Conservation (phyloP, 2,113 vertebrate species). For the Grantiella picta region DNA sequence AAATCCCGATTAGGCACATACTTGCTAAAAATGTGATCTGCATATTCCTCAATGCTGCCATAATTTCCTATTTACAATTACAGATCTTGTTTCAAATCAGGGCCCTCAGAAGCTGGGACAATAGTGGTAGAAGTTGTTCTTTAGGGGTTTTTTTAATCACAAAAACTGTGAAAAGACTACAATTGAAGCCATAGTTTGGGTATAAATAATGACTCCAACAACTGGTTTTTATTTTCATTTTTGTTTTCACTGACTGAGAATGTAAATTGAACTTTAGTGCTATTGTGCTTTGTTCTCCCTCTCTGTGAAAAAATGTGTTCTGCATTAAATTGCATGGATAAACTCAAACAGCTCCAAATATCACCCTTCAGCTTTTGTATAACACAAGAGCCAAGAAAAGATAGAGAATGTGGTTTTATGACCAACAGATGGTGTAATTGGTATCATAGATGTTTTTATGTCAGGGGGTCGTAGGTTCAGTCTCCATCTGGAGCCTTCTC, state of each 20-base stretch:
- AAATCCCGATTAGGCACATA: not conserved
- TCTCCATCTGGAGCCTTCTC: constrained; percentile 72
- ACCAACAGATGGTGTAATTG: constrained; percentile 79
- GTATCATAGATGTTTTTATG: constrained; percentile 76
- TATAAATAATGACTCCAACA: constrained; percentile 68
- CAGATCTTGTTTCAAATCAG: not conserved
- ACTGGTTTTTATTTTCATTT: constrained; percentile 80
- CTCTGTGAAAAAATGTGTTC: constrained; percentile 76
- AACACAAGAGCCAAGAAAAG: constrained; percentile 70
- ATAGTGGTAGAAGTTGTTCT: not conserved
- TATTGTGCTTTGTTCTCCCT: constrained; percentile 79
- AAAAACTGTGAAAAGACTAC: not conserved
- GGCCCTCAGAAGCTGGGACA: not conserved
- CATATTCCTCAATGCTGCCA: not conserved
- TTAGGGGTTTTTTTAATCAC: not conserved
- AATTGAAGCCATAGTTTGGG: constrained; percentile 29
- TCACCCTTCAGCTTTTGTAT: constrained; percentile 70
- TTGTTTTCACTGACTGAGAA: constrained; percentile 79
- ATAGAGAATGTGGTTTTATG: constrained; percentile 75
- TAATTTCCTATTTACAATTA: not conserved
- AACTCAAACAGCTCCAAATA: constrained; percentile 69
- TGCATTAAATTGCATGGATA: constrained; percentile 74
- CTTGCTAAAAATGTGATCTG: not conserved
- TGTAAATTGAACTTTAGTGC: constrained; percentile 76
- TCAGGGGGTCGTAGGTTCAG: constrained; percentile 72